Evolutionary conservation across 2,888 invertebrate species (phyloP), one percentile per base, ranked within the genome.

Genomic region (Amblyteles armatorius): DNA sequence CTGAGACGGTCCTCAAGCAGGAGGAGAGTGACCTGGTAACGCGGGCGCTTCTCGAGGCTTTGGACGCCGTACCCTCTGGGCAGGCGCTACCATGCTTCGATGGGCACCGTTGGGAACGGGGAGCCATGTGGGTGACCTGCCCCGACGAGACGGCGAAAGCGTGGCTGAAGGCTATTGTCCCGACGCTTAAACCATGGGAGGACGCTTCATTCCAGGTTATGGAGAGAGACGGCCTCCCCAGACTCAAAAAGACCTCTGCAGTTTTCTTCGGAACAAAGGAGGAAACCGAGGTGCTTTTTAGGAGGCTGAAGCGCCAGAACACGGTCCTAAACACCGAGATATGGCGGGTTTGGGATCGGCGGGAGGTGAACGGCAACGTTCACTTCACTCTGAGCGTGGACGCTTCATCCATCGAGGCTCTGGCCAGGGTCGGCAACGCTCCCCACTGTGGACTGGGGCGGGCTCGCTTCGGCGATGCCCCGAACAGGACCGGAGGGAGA

Each of bases 381-480:
- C 78, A 84, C 83, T 65, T 86, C n/a, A 29, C 86, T 40, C 60
- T 86, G 6, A 84, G 86, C 16, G 79, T 87, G n/a, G 81, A 86
- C 11, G 67, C 67, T 44, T 71, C 13, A 16, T 85, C 83, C 11
- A 11, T 83, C 36, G 44, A 11, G 48, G 63, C 0, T 3, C 60
- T 83, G 33, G 60, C 36, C 60, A 76, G 4, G 40, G 3, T 6
- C 4, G 26, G 44, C 1, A 13, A 50, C 9, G 52, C 72, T 3
- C 86, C 71, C 3, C 74, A 82, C 33, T 84, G 40, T 16, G 82
- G 79, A 0, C 26, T 79, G 16, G 33, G 65, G 0, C 19, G 74
- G 50, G 81, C 81, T 6, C 81, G 48, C 22, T 83, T 79, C 33
- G 55, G 55, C 6, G 82, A 79, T n/a, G 55, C 33, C 40, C 44